A percentile compares a stretch with the other conserved stretches of the same genome.
phyloP scores from a whole-genome alignment of 2,113 vertebrate species.

The Poeciliopsis turrubarensis region DNA sequence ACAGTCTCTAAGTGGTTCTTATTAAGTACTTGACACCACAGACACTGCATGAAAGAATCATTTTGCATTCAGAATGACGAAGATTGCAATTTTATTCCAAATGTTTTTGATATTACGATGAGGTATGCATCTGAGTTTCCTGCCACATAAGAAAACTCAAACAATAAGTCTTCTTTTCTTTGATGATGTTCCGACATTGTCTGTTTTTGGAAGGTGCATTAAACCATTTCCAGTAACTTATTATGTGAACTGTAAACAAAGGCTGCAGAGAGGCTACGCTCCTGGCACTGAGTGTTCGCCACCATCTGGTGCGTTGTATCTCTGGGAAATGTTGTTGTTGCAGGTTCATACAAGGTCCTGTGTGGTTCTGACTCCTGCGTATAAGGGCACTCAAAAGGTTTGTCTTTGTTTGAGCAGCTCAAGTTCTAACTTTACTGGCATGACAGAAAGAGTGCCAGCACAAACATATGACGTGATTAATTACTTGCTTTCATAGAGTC shows the following conservation, averaged over 20 bases:
- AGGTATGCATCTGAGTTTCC: background rate
- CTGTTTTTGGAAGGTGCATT: conserved; percentile 47
- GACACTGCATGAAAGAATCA: background rate
- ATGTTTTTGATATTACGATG: background rate
- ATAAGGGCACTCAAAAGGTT: conserved; percentile 42
- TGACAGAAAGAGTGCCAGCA: conserved; percentile 29
- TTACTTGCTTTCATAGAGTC: conserved; percentile 43
- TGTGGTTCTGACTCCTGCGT: conserved; percentile 38
- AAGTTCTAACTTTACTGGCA: conserved; percentile 21
- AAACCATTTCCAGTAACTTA: conserved; percentile 48
- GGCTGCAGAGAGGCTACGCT: conserved; percentile 38
- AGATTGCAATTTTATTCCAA: background rate
- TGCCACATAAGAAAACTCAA: background rate
- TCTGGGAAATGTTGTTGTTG: conserved; percentile 36
- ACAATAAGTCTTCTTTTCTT: conserved; percentile 4
- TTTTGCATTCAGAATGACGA: background rate
- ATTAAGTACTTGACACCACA: background rate
- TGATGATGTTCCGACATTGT: conserved; percentile 1
- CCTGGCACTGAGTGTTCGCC: conserved; percentile 30
- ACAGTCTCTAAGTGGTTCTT: background rate
- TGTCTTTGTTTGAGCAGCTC: conserved; percentile 36
- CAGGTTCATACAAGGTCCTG: conserved; percentile 50
- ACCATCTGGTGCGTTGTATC: conserved; percentile 57
- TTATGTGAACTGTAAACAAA: conserved; percentile 57
- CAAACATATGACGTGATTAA: conserved; percentile 59